phyloP scores from a whole-genome alignment of 2,797 vertebrate species.

The Macropus fuliginosus region DNA sequence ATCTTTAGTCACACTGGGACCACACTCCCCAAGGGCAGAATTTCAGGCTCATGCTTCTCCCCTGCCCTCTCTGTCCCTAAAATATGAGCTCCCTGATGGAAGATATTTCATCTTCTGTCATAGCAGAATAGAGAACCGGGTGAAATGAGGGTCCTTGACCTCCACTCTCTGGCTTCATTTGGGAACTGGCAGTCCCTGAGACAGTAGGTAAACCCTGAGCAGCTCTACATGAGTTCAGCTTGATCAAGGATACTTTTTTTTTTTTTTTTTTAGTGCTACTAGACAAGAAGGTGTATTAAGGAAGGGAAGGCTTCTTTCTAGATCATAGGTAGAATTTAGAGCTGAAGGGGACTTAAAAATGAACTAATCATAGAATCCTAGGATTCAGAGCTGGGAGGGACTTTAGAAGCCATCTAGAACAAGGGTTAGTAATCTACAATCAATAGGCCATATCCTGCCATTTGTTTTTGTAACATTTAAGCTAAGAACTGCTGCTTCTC shows the following conservation, averaged over 20 bases:
- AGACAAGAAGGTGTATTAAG: neutral
- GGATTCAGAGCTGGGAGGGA: too few relatives aligned
- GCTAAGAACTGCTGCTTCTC: neutral
- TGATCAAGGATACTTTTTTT: neutral
- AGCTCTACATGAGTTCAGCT: neutral
- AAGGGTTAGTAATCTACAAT: neutral
- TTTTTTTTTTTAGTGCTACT: neutral
- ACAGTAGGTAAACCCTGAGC: neutral
- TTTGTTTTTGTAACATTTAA: neutral
- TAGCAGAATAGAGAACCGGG: neutral
- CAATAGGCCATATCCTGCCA: neutral
- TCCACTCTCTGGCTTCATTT: neutral
- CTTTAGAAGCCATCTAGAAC: neutral
- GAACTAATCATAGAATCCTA: too few relatives aligned
- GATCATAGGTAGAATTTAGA: too few relatives aligned
- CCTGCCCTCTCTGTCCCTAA: neutral
- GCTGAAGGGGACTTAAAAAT: too few relatives aligned
- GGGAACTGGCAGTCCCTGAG: neutral
- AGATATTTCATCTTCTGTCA: neutral
- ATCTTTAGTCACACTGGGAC: neutral
- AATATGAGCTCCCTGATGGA: neutral
- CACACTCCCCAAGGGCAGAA: neutral
- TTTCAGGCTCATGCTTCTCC: neutral
- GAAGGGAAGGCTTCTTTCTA: too few relatives aligned
- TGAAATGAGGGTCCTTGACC: neutral